Base-by-base conservation (phyloP, 2,888 invertebrate species). In the Diarsia rubi region DNA sequence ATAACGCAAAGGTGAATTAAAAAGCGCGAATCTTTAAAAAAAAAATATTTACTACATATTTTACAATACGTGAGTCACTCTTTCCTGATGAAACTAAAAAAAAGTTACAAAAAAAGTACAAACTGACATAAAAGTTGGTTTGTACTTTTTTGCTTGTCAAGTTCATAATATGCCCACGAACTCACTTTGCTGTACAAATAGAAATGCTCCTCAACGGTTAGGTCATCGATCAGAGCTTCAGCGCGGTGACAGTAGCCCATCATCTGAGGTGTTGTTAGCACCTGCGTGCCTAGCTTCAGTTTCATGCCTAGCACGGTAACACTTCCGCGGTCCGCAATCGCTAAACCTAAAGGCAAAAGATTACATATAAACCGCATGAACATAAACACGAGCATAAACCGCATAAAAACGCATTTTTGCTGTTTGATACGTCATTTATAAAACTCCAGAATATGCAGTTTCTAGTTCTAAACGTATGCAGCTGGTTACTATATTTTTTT, bases 171-270 rank as follows among this genome's bases (percentile, higher is more conserved):
- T 24, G 24, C 37, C n/a, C 16, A 27, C 16, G 16, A 64, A 44
- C 71, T 71, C 31, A 95, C 95, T 79, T 85, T 88, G 31, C 89
- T 82, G 71, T 91, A 95, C 3, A 96, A 77, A 21, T 63, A 87
- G 16, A 96, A 87, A 75, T 95, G 94, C 69, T 96, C 95, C 24
- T 91, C 86, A 0, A 95, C 96, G 0, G 94, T 95, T 11, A 96
- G 91, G 47, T 95, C 95, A 0, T 91, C 89, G 2, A 95, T 81
- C 19, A 96, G 92, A 54, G 91, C 82, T 2, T 86, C 83, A 21
- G 89, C 81, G 16, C 87, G 91, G 62, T 95, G 94, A 71, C 95
- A 96, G 86, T 92, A 95, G 14, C 96, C 95, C 88, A 94, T 89
- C 94, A 94, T 95, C 52, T 93, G 89, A 0, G 90, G 90, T 2